Base-by-base conservation (phyloP, 2,888 invertebrate species). In the Morinoia aosen region DNA sequence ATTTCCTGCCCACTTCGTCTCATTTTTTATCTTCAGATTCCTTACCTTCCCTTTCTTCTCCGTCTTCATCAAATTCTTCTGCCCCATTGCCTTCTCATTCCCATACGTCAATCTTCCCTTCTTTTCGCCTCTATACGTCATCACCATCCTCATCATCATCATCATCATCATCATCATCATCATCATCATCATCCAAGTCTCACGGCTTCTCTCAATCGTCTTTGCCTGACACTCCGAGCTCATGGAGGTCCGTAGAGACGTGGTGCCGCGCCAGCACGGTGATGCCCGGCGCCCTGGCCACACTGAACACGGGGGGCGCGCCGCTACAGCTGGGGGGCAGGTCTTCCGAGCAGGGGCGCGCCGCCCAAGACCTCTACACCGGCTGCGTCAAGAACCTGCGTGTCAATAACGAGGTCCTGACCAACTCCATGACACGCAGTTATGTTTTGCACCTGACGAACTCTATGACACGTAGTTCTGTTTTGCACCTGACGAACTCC, bases 371-470 rank as follows among this genome's bases (percentile, higher is more conserved):
- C 10, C 48, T 48, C 90, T 90, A 40, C 40, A 25, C 90, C 14
- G 90, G 90, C 90, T 90, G 90, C 40, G 48, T 90, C 19, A 90
- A 40, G 16, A 19, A 90, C 90, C 48, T 90, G 90, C 90, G 90
- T 1, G 90, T 90, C 39, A 90, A 90, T 40, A 40, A 40, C 90
- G 48, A 90, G 90, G 90, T 90, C 48, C 48, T 48, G 48, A 48
- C 48, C 48, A 48, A 48, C 48, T 48, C 48, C 48, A 48, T 48
- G 48, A 48, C 48, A 48, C 48, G 48, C 48, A 48, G 48, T 48
- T 48, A 2, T 48, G 48, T 48, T 48, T 48, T 48, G 48, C 48
- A 48, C 48, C 48, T 48, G 48, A 48, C 48, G 48, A 48, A 48
- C 48, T 48, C 48, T 5, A 48, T 48, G 48, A 48, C 48, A 48